Base-by-base conservation (phyloP, 2,888 invertebrate species). In the Pristionchus arcanus region DNA sequence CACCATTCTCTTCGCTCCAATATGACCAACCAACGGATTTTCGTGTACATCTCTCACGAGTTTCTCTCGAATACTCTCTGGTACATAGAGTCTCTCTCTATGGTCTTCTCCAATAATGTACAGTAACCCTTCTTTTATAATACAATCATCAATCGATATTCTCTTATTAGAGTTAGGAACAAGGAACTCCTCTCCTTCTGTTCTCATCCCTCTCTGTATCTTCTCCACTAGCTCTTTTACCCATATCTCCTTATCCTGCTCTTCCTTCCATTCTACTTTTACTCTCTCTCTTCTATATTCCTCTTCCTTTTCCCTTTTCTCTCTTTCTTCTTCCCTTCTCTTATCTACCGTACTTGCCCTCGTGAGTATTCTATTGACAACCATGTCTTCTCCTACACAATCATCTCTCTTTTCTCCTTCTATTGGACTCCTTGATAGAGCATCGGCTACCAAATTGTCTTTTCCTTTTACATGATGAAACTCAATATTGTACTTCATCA, bases 371-470 rank as follows among this genome's bases (percentile, higher is more conserved):
- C 13, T 34, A 55, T 84, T 84, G 84, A 84, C 34, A 19, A 84
- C 53, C 53, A 84, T 1, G 19, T 84, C 84, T 28, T 31, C n/a
- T 25, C 49, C 84, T 5, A 16, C 53, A 53, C 31, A 19, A 84
- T 55, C 37, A 2, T 34, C 68, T 16, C n/a, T n/a, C 25, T 66
- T 31, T 2, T 37, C 28, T 37, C 63, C 31, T 37, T 42, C 87
- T 21, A 34, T 28, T 34, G 42, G 42, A 42, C 28, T 21, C 7
- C 90, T n/a, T 1, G 89, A 84, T 49, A 90, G 42, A 1, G 90
- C 90, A 87, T 90, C 90, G 0, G 90, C 88, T 31, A 91, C 85
- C 13, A 77, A 42, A 31, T 90, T 86, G 16, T 81, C 85, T 21
- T 87, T 89, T 28, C 91, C 92, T 19, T 89, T 84, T 2, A 84